Base-by-base conservation (phyloP, 2,113 vertebrate species). In the Eubucco bourcierii region DNA sequence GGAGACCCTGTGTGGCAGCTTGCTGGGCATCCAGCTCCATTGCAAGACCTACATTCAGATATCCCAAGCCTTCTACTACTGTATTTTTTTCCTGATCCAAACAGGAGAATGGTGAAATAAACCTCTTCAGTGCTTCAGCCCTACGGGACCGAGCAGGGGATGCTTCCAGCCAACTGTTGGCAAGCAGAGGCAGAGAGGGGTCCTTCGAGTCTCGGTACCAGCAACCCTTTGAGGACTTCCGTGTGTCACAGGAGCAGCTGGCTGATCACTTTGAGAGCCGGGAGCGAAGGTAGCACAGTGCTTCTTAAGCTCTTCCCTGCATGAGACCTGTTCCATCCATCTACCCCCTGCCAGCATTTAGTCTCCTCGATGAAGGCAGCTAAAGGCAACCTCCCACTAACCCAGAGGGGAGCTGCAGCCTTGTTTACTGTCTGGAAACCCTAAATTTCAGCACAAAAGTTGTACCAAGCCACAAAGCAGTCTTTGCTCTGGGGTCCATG, bases 121-220 rank as follows among this genome's bases (percentile, higher is more conserved):
- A 97, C 82, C 97, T 98, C 14, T 98, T 99, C 18, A 88, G 93
- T 4, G 94, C 97, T 2, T 93, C 97, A 5, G 96, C 97, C 65
- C 98, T 98, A 11, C 97, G 98, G 34, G 99, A 99, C 8, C 98
- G 98, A 65, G 90, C 96, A 39, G 97, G 96, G 12, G 99, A 99
- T 7, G 70, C 97, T 79, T 97, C 98, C 2, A 97, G 90, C 8
- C 98, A 98, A 80, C 98, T 98, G 82, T 92, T 98, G 70, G 97
- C 98, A 3, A 97, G 98, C 96, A 97, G 98, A 20, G 97, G 96
- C 72, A 98, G 98, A 28, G 99, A 99, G 88, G 98, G 98, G 12
- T 98, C 99, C 59, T 98, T 99, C 0, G 99, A 99, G 28, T 87
- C 98, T 1, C 98, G 99, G 80, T 99, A 99, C 96, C 99, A 99